Evolutionary conservation across 2,113 vertebrate species (phyloP), one percentile per base, ranked within the genome.

Genomic region (Coptodon rendalli): DNA sequence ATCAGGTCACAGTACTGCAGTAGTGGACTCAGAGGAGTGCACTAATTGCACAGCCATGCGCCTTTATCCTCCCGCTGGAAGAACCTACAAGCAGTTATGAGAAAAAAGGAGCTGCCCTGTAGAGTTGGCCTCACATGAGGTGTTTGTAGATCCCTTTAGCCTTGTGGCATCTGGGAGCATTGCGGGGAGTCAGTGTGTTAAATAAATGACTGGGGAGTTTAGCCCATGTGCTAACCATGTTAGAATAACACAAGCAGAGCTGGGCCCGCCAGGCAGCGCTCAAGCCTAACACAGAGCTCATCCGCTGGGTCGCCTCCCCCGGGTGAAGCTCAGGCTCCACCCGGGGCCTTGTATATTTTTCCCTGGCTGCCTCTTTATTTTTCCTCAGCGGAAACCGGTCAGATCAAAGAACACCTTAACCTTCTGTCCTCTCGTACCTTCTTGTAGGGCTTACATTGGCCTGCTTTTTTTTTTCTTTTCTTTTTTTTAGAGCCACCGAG

Each of bases 211-310:
- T 94, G 95, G 96, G 96, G 91, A 95, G 95, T 97, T 96, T 92
- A 90, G 96, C 92, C 96, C 97, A 98, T 98, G 96, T 98, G 97
- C 97, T 97, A 97, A 95, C 97, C 97, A 98, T 96, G 97, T 98
- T 98, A 97, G 82, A 96, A 97, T 96, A 98, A 98, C 96, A 98
- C 38, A n/a, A 83, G 79, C 83, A 50, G 87, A 14, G n/a, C 89
- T 43, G 86, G 93, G 71, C 93, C 92, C 36, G 81, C 88, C 82
- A 85, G 89, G 92, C 88, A 93, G 88, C 94, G 80, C 93, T 95
- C 90, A 95, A 94, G 94, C 95, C 95, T 86, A 90, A 94, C 95
- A 81, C 63, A 31, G 89, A 79, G 88, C 89, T 92, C 92, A 92
- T 94, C 94, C 87, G 83, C 86, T 91, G 90, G 95, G 92, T 93